Conservation (phyloP, 2,888 invertebrate species). For the Heliothis peltigera region DNA sequence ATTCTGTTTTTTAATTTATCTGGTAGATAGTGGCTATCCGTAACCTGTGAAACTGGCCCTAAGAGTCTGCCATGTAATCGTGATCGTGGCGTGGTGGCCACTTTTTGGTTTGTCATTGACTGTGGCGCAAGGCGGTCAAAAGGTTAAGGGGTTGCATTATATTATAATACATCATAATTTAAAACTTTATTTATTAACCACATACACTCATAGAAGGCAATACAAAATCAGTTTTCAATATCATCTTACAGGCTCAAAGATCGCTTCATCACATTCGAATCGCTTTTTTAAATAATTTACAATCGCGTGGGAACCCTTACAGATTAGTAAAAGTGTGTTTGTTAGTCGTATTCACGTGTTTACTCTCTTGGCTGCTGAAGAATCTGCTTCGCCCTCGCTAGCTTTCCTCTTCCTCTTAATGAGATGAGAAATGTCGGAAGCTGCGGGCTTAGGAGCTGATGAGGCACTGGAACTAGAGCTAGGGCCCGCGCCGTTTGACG, state of each 20-base stretch:
- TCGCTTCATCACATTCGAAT: constrained; percentile 7
- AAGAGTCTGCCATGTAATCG: too few relatives aligned
- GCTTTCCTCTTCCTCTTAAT: constrained; percentile 94
- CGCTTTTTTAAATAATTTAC: constrained; percentile 24
- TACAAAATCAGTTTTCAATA: background rate
- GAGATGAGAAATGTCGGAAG: constrained; percentile 94
- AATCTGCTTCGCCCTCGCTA: constrained; percentile 90
- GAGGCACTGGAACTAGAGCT: constrained; percentile 70
- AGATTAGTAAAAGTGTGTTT: constrained; percentile 30
- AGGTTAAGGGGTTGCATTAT: too few relatives aligned
- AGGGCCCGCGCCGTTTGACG: constrained; percentile 65
- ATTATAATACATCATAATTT: too few relatives aligned
- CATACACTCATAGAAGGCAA: too few relatives aligned
- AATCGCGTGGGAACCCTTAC: constrained; percentile 48
- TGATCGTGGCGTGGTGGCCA: too few relatives aligned
- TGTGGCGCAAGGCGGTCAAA: too few relatives aligned
- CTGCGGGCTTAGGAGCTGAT: constrained; percentile 90
- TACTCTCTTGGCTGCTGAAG: constrained; percentile 91
- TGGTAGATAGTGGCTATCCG: too few relatives aligned
- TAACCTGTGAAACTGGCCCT: too few relatives aligned
- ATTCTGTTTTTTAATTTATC: too few relatives aligned
- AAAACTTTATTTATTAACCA: too few relatives aligned
- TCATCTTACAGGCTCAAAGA: constrained; percentile 46
- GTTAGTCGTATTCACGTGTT: constrained; percentile 74
- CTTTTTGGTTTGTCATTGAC: too few relatives aligned